Conservation (phyloP, 1,140 invertebrate genomes). For the Drosophila kurseongensis region DNA sequence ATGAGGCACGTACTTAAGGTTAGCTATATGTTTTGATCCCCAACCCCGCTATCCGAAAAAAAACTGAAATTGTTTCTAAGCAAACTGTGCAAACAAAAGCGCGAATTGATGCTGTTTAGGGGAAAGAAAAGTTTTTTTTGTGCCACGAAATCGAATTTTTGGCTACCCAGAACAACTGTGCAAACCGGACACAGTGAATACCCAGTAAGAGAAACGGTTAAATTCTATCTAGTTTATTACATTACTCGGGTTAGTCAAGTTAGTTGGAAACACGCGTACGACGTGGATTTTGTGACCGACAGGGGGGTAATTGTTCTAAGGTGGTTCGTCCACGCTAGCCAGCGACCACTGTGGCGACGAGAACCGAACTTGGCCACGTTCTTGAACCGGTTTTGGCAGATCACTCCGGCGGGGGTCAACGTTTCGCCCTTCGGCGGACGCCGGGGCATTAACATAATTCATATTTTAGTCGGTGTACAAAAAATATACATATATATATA, state of each 20-base stretch:
- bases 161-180: conserved; percentile 52
- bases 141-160: conserved; percentile 37
- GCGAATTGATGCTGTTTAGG: not conserved
- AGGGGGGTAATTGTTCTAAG: conserved; percentile 49
- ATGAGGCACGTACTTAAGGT: conserved; percentile 6
- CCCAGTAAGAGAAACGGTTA: conserved; percentile 11
- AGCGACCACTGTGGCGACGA: conserved; percentile 27
- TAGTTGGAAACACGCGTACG: conserved; percentile 1
- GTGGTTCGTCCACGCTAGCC: conserved; percentile 1
- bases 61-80: conserved; percentile 6
- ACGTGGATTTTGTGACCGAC: conserved; percentile 15
- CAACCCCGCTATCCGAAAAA: not conserved
- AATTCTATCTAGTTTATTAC: conserved; percentile 47
- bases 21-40: not conserved
- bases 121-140: not conserved
- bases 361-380: conserved; percentile 61
- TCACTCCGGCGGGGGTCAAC: conserved; percentile 61
- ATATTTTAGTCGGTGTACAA: conserved; percentile 33
- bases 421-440: conserved; percentile 45
- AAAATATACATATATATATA: conserved; percentile 14
- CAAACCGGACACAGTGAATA: conserved; percentile 42
- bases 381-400: conserved; percentile 66
- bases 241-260: conserved; percentile 34
- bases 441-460: conserved; percentile 26
- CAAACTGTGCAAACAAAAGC: conserved; percentile 34